phyloP scores from a whole-genome alignment of 2,797 vertebrate species.

The Lepilemur ruficaudatus region DNA sequence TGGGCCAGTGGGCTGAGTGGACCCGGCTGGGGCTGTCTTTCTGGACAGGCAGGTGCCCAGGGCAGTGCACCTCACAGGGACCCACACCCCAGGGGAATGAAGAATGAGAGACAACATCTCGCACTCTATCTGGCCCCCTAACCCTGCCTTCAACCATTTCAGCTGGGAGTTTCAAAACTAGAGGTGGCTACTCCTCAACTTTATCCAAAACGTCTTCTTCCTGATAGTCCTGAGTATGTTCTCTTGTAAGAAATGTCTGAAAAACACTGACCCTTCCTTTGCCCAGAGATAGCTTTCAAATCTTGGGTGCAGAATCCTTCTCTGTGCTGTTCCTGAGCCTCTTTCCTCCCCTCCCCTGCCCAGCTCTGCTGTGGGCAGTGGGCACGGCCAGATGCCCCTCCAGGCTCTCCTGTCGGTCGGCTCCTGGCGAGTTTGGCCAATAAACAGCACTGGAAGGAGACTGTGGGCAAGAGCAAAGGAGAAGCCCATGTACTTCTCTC shows the following conservation, averaged over 20 bases:
- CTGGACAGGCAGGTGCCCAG: not conserved
- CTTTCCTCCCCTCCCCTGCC: not conserved
- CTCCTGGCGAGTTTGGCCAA: not conserved
- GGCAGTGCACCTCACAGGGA: not conserved
- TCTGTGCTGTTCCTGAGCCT: too few relatives aligned
- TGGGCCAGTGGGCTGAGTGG: not conserved
- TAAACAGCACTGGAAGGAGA: not conserved
- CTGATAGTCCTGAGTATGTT: not conserved
- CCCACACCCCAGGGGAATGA: not conserved
- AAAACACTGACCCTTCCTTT: not conserved
- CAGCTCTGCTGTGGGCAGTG: not conserved
- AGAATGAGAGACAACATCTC: not conserved
- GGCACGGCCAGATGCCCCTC: not conserved
- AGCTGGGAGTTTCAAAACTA: not conserved
- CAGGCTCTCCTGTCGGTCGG: not conserved
- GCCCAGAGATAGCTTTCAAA: not conserved
- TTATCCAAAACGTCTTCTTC: not conserved
- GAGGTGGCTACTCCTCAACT: not conserved
- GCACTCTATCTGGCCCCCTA: rapidly evolving
- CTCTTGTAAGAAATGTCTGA: not conserved
- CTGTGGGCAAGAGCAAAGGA: not conserved
- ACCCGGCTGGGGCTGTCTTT: not conserved
- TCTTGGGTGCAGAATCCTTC: not conserved
- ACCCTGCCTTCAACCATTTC: not conserved
- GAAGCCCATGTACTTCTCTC: not conserved